A percentile compares a stretch with the other conserved stretches of the same genome.
phyloP scores from a whole-genome alignment of 2,888 invertebrate genomes.

The Drosophila nigritarsus region DNA sequence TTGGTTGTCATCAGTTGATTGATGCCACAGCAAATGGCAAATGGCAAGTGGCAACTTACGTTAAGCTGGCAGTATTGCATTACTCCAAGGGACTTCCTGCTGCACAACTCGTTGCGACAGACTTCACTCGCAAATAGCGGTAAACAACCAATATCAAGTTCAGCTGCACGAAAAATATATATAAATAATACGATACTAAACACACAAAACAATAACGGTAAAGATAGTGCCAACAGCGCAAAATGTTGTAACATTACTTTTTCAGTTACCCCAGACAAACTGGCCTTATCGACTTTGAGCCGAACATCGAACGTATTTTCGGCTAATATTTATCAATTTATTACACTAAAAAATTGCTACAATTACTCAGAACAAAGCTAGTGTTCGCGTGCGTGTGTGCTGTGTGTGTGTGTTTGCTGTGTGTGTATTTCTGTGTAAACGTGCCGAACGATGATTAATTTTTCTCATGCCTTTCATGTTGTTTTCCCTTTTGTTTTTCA shows the following conservation, averaged over 20 bases:
- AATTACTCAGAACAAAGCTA: conserved; percentile 47
- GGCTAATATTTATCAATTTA: conserved; percentile 78
- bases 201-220: conserved; percentile 36
- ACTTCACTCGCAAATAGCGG: conserved; percentile 31
- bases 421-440: conserved; percentile 43
- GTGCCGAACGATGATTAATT: conserved; percentile 73
- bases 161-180: conserved; percentile 43
- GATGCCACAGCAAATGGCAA: conserved; percentile 46
- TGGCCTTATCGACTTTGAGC: conserved; percentile 56
- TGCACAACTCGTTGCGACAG: background rate
- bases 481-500: conserved; percentile 36
- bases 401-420: conserved; percentile 21
- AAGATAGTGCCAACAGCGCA: conserved; percentile 36
- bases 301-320: conserved; percentile 52
- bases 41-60: conserved; percentile 15
- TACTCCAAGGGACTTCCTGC: conserved; percentile 2
- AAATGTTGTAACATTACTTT: conserved; percentile 42
- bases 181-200: conserved; percentile 26
- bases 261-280: conserved; percentile 13
- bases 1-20: conserved; percentile 65
- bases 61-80: conserved; percentile 4
- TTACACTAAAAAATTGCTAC: conserved; percentile 69
- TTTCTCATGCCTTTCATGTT: conserved; percentile 28
- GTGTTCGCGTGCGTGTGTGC: conserved; percentile 16
- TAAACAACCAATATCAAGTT: conserved; percentile 47